Evolutionary conservation across 2,113 vertebrate species (phyloP), one percentile per base, ranked within the genome.

Genomic region (Aptenodytes patagonicus): DNA sequence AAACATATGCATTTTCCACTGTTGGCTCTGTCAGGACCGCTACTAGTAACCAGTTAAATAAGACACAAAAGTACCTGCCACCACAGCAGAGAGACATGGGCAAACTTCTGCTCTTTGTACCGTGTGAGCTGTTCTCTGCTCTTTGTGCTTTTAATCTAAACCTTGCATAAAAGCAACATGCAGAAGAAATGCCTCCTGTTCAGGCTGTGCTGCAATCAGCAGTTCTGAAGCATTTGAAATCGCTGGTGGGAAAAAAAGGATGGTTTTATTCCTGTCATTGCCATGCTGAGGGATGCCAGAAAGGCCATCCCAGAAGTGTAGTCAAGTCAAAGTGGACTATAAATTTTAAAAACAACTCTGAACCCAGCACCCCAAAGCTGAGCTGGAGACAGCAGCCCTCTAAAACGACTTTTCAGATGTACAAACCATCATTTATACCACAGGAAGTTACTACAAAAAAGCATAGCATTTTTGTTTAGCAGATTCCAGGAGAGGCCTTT

Each of bases 181-280:
- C 31, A 72, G 22, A 17, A 84, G n/a, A 86, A 93, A n/a, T 13
- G 21, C 32, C 87, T 76, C 66, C 78, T 82, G 31, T 72, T 77
- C 62, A 52, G 70, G 20, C 62, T 62, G 54, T 90, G 84, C 81
- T 91, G 58, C 49, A 65, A 29, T 89, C 81, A 89, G 91, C 65
- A 91, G 44, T 54, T 85, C 65, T 52, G 51, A 94, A 87, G 66
- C n/a, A 49, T 73, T 86, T 80, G 54, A 95, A 90, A 61, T 60
- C 3, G 0, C 21, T 14, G 13, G 62, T 14, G 11, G 0, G 5
- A 8, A 6, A 11, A 40, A 44, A 46, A 7, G 18, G 26, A 76
- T 69, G 40, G n/a, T 86, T 95, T 96, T 77, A 62, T 36, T 91
- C 85, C 95, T 95, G 70, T 83, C 82, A 69, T 72, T 94, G 29